Conservation (phyloP, 2,888 invertebrate species). For the Marasmarcha lunaedactyla region DNA sequence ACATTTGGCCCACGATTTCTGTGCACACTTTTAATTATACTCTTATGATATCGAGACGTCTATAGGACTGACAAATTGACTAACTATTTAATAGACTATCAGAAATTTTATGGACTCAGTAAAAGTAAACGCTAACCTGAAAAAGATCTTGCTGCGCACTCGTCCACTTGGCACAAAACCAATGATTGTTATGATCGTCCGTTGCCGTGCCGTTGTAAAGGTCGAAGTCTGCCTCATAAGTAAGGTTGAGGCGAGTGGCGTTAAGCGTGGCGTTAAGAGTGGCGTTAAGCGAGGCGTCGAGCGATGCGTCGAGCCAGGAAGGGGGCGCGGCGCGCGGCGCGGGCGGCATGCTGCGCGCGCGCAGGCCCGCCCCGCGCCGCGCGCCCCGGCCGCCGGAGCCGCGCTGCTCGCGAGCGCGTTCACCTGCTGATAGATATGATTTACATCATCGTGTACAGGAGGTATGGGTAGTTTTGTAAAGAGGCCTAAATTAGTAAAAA, state of each 20-base stretch:
- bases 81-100: no score
- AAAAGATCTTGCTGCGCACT: slow-evolving; percentile 85
- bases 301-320: slow-evolving; percentile 56
- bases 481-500: no score
- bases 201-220: slow-evolving; percentile 56
- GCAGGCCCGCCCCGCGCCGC: slow-evolving; percentile 39
- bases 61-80: no score
- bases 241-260: slow-evolving; percentile 62
- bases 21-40: no score
- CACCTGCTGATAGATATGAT: slow-evolving; percentile 19
- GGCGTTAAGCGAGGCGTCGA: slow-evolving; percentile 65
- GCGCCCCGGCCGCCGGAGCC: slow-evolving; percentile 30
- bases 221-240: slow-evolving; percentile 64
- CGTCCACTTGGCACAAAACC: slow-evolving; percentile 82
- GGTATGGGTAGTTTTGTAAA: no score
- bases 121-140: slow-evolving; percentile 51
- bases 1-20: no score
- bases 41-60: no score
- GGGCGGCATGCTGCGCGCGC: slow-evolving; percentile 51
- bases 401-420: slow-evolving; percentile 25
- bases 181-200: slow-evolving; percentile 55
- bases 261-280: slow-evolving; percentile 56
- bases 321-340: slow-evolving; percentile 40
- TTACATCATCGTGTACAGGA: no score
- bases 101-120: no score